These are phyloP conservation scores for Cyphomyrmex costatus DNA, from an alignment of 1,140 invertebrate species.

Conservation along the genomic window DNA sequence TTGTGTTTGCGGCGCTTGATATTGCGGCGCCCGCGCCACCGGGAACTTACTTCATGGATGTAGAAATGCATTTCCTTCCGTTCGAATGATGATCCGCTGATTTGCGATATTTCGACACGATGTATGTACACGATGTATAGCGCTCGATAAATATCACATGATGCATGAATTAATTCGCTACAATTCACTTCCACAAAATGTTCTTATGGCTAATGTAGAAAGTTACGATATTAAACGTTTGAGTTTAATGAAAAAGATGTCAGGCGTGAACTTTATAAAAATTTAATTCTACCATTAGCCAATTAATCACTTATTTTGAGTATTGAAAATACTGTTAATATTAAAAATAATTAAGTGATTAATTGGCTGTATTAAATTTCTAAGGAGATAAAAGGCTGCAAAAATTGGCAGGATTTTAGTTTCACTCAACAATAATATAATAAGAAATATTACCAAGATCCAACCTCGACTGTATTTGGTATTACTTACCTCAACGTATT, in stretches of 20 bases:
- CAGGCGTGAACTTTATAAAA: background rate
- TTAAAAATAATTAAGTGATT: too few species aligned
- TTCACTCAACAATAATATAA: too few species aligned
- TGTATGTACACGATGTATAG: background rate
- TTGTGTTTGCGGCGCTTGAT: conserved; percentile 11
- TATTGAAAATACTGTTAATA: too few species aligned
- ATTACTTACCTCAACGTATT: too few species aligned
- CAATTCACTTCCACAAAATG: background rate
- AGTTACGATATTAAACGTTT: background rate
- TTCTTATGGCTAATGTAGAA: background rate
- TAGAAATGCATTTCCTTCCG: conserved; percentile 48
- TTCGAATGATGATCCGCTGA: background rate
- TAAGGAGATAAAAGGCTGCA: too few species aligned
- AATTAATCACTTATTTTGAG: too few species aligned
- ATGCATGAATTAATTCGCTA: conserved; percentile 32
- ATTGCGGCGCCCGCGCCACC: background rate
- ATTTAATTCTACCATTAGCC: too few species aligned
- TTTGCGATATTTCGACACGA: conserved; percentile 3
- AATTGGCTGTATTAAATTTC: too few species aligned
- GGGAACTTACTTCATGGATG: conserved; percentile 38
- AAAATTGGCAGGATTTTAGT: background rate
- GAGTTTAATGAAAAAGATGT: background rate
- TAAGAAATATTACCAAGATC: too few species aligned
- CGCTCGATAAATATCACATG: background rate
- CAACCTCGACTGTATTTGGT: too few species aligned